Percentiles rank a stretch among this genome's conserved stretches.
These are phyloP conservation scores for Nematolebias whitei DNA, from an alignment of 2,113 vertebrate species.

Conservation along the genomic window DNA sequence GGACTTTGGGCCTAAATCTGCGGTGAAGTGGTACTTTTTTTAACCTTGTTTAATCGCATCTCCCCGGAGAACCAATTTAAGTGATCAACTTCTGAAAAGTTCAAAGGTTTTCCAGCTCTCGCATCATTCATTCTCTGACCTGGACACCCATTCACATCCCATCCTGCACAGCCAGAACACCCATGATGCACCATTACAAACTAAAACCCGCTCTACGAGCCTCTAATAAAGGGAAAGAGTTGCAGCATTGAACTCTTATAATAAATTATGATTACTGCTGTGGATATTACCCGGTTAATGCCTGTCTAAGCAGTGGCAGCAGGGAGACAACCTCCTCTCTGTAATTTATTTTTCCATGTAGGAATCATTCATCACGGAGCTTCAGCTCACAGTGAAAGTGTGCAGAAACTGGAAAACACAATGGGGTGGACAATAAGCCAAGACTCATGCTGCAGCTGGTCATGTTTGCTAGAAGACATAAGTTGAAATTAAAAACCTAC, in stretches of 20 bases:
- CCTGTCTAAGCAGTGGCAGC: constrained; percentile 37
- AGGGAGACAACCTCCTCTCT: constrained; percentile 41
- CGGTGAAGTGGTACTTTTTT: too few relatives aligned
- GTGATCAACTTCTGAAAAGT: too few relatives aligned
- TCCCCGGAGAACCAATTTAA: too few relatives aligned
- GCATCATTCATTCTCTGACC: too few relatives aligned
- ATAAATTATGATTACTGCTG: constrained; percentile 71
- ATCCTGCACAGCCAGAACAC: constrained; percentile 31
- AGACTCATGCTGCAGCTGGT: constrained; percentile 3
- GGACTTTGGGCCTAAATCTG: too few relatives aligned
- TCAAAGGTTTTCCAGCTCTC: too few relatives aligned
- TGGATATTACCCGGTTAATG: constrained; percentile 56
- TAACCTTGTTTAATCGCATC: too few relatives aligned
- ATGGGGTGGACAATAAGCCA: neutral
- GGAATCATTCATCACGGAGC: constrained; percentile 53
- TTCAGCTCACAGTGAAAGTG: constrained; percentile 41
- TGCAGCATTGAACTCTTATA: constrained; percentile 19
- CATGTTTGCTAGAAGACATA: neutral
- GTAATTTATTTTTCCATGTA: constrained; percentile 59
- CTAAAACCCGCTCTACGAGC: constrained; percentile 5
- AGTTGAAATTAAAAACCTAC: too few relatives aligned
- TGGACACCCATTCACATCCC: constrained; percentile 13
- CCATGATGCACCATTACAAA: constrained; percentile 43
- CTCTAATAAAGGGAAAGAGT: constrained; percentile 27
- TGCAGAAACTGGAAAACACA: constrained; percentile 36